Evolutionary conservation across 2,888 invertebrate genomes (phyloP).

Genomic region (Labia minor): DNA sequence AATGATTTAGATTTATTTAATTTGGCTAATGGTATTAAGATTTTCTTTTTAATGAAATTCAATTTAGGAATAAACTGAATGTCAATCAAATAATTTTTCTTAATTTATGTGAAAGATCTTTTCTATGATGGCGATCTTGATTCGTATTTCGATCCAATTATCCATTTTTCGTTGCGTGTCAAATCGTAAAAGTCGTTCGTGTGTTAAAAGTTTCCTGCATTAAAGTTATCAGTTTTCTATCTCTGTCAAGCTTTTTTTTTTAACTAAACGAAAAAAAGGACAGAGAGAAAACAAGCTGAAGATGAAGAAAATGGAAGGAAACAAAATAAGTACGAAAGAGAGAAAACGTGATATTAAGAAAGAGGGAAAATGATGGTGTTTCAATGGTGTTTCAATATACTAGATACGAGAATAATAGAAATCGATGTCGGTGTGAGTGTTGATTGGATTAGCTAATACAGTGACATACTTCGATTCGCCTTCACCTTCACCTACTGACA

Average conservation of each 20-base stretch:
- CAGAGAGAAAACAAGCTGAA: not conserved
- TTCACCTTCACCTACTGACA: not conserved
- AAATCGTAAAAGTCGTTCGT: conserved; percentile 6
- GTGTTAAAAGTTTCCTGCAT: conserved; percentile 13
- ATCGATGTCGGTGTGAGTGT: not conserved
- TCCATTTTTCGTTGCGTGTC: not conserved
- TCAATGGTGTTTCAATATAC: too few relatives aligned
- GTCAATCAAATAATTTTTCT: not conserved
- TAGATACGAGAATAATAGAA: not conserved
- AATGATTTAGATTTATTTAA: too few relatives aligned
- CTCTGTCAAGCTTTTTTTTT: not conserved
- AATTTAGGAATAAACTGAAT: too few relatives aligned
- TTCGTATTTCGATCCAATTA: not conserved
- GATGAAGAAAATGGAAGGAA: too few relatives aligned
- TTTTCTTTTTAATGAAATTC: too few relatives aligned
- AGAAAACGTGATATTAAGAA: too few relatives aligned
- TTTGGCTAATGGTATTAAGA: too few relatives aligned
- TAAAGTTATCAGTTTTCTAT: conserved; percentile 7
- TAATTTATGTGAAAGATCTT: not conserved
- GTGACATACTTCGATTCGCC: not conserved
- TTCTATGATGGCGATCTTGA: not conserved
- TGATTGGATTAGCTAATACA: not conserved
- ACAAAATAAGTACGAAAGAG: too few relatives aligned
- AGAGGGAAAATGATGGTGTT: too few relatives aligned
- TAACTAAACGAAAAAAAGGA: not conserved